Evolutionary conservation across 2,888 invertebrate genomes (phyloP).

Genomic region (Meghimatium bilineatum): DNA sequence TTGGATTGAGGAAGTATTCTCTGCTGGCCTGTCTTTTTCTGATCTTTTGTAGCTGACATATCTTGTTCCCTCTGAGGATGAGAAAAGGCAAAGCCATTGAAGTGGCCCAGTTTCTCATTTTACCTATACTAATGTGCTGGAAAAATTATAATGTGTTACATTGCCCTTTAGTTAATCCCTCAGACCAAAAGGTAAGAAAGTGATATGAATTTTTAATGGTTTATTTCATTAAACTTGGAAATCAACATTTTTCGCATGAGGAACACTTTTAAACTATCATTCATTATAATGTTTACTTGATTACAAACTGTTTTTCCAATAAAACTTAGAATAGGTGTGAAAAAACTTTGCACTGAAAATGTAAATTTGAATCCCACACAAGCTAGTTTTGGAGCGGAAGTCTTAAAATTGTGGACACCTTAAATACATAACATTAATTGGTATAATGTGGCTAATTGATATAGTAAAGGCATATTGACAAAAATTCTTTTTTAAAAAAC

Average conservation of each 20-base stretch:
- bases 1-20: slow-evolving; percentile 21
- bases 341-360: not conserved
- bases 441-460: too few relatives aligned
- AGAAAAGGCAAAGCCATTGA: slow-evolving; percentile 43
- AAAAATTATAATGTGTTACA: not conserved
- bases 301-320: not conserved
- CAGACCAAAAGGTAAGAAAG: not conserved
- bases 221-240: not conserved
- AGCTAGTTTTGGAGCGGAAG: not conserved
- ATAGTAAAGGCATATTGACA: not conserved
- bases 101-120: slow-evolving; percentile 27
- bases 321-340: not conserved
- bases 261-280: not conserved
- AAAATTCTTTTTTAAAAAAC: too few relatives aligned
- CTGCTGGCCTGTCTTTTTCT: slow-evolving; percentile 32
- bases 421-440: not conserved
- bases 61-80: slow-evolving; percentile 48
- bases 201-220: not conserved
- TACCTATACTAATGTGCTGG: slow-evolving; percentile 1
- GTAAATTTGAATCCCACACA: not conserved
- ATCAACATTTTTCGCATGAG: not conserved
- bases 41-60: slow-evolving; percentile 30
- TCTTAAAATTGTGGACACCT: not conserved
- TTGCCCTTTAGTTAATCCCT: not conserved
- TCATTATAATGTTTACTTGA: not conserved